Evolutionary conservation across 2,113 vertebrate genomes (phyloP).

Genomic region (Pterocles gutturalis): DNA sequence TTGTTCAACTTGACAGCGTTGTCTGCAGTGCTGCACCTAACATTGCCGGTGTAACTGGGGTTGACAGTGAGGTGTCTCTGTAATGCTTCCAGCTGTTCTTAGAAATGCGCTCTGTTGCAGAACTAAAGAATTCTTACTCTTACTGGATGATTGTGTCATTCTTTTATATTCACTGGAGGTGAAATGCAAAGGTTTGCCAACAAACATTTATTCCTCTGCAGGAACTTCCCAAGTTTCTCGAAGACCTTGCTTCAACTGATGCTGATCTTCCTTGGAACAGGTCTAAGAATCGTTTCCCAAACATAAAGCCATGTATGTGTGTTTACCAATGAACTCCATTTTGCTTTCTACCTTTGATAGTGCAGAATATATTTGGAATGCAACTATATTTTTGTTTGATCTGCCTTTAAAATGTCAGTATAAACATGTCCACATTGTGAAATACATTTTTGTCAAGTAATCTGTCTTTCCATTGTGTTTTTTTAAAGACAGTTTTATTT

Average conservation of each 20-base stretch:
- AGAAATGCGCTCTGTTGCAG: background rate
- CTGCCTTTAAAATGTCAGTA: background rate
- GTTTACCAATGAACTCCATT: background rate
- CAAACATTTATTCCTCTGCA: conserved; percentile 57
- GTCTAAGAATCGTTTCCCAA: conserved; percentile 97
- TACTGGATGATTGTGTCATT: background rate
- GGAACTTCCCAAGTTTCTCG: conserved; percentile 95
- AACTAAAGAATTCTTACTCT: background rate
- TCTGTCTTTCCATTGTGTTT: background rate
- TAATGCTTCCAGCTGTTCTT: conserved; percentile 26
- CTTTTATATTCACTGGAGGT: background rate
- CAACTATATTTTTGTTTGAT: background rate
- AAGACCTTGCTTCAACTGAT: conserved; percentile 93
- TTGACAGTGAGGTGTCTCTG: background rate
- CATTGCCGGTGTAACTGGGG: background rate
- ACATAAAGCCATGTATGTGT: conserved; percentile 96
- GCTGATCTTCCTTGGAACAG: conserved; percentile 97
- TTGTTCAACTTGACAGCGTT: conserved; percentile 40
- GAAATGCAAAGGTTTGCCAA: conserved; percentile 22
- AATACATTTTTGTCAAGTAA: conserved; percentile 17
- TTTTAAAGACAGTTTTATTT: conserved; percentile 47
- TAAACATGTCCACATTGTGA: background rate
- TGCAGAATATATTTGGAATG: background rate
- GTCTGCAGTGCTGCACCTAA: background rate
- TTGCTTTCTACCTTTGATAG: background rate